Evolutionary conservation across 2,113 vertebrate genomes (phyloP).

Genomic region (Redunca redunca): DNA sequence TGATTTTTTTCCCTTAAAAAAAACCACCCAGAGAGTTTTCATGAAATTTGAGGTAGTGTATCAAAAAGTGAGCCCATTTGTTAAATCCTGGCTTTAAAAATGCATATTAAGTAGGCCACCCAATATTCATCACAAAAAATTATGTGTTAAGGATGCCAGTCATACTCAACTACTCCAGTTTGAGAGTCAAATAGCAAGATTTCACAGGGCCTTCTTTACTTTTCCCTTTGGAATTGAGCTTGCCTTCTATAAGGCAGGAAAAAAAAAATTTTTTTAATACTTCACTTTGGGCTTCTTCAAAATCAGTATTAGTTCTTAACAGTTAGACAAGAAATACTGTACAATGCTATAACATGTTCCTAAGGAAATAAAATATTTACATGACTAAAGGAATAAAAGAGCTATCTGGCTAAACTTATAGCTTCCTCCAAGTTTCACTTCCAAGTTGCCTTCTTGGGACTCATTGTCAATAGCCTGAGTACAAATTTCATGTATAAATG

Average conservation of each 20-base stretch:
- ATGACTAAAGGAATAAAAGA: neutral
- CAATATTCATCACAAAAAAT: neutral
- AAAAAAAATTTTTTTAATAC: neutral
- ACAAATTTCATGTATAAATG: neutral
- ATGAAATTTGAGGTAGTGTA: constrained; percentile 31
- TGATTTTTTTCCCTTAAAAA: neutral
- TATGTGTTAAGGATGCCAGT: neutral
- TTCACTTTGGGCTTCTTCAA: constrained; percentile 7
- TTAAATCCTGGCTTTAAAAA: neutral
- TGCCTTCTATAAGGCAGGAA: neutral
- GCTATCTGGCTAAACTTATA: neutral
- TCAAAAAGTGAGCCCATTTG: constrained; percentile 42
- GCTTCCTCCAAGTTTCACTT: neutral
- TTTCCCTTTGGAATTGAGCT: neutral
- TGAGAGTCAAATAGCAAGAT: neutral
- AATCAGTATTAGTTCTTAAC: neutral
- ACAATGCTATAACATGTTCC: neutral
- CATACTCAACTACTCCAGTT: neutral
- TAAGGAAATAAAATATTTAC: constrained; percentile 13
- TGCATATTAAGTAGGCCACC: constrained; percentile 45
- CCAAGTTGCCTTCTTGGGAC: neutral
- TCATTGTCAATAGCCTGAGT: neutral
- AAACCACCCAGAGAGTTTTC: constrained; percentile 60
- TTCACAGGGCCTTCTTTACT: neutral
- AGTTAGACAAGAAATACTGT: neutral